A percentile compares a stretch with the other conserved stretches of the same genome.
phyloP scores from a whole-genome alignment of 2,797 vertebrate species.

The Pagetopsis macropterus region DNA sequence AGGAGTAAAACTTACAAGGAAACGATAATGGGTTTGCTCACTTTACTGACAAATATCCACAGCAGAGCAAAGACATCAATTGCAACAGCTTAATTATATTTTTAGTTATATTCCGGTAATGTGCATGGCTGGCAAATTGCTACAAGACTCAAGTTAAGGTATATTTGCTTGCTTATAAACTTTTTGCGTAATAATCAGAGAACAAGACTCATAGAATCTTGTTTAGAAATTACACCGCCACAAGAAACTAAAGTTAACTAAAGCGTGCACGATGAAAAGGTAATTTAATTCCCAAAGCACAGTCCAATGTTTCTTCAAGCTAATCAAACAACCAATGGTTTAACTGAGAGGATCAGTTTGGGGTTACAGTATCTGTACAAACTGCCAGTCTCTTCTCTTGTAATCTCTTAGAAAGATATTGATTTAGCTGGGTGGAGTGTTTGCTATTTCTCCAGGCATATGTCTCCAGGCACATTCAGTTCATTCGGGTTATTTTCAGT shows the following conservation, averaged over 20 bases:
- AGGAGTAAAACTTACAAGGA: not conserved
- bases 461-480: constrained; percentile 25
- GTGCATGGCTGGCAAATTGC: constrained; percentile 20
- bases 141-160: not conserved
- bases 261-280: not conserved
- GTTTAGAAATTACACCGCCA: not conserved
- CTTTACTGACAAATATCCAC: not conserved
- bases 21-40: not conserved
- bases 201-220: not conserved
- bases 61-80: not conserved
- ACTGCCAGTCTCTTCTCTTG: constrained; percentile 20
- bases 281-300: not conserved
- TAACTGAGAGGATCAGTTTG: constrained; percentile 15
- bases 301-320: constrained; percentile 25
- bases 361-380: constrained; percentile 9
- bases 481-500: constrained; percentile 44
- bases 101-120: constrained; percentile 13
- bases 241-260: not conserved
- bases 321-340: constrained; percentile 33
- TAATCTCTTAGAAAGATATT: constrained; percentile 50
- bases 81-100: constrained; percentile 7
- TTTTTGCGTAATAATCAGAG: constrained; percentile 13
- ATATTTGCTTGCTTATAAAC: constrained; percentile 6
- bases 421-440: constrained; percentile 53
- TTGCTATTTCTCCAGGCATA: constrained; percentile 53